Percentiles rank a stretch among this genome's conserved stretches.
Conservation (phyloP, 2,888 invertebrate species). For the Gari tellinella region DNA sequence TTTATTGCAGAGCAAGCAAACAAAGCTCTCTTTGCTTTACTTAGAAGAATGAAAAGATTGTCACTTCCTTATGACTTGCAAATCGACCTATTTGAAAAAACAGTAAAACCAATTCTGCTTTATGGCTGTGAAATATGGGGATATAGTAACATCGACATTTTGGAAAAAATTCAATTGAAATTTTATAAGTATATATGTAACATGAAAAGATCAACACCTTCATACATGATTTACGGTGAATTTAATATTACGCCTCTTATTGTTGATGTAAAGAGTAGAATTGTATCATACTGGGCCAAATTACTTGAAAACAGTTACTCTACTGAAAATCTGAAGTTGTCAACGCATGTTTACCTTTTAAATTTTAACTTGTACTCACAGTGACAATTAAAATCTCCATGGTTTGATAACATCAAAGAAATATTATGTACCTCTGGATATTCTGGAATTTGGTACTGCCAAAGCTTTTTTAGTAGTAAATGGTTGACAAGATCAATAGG, state of each 20-base stretch:
- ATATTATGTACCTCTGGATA: no score
- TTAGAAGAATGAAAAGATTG: background rate
- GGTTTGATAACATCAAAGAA: no score
- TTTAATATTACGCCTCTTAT: background rate
- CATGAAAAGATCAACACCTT: background rate
- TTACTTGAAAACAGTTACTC: no score
- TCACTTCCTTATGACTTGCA: background rate
- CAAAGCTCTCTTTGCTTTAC: conserved; percentile 23
- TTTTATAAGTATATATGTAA: background rate
- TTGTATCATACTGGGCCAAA: no score
- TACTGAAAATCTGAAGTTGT: no score
- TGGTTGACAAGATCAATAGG: no score
- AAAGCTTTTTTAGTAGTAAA: no score
- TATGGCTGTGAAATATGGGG: conserved; percentile 4
- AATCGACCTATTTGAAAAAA: background rate
- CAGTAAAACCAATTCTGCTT: background rate
- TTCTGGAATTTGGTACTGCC: no score
- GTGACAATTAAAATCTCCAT: no score
- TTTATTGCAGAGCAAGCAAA: conserved; percentile 32
- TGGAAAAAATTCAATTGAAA: conserved; percentile 2
- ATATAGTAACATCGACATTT: conserved; percentile 3
- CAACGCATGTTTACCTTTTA: no score
- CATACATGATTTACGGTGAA: conserved; percentile 1
- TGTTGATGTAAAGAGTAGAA: no score
- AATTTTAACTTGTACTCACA: no score